Evolutionary conservation across 92 coral and sea anemone species (phyloP), one percentile per base, ranked within the genome.

Genomic region (Epizoanthus rinbou): DNA sequence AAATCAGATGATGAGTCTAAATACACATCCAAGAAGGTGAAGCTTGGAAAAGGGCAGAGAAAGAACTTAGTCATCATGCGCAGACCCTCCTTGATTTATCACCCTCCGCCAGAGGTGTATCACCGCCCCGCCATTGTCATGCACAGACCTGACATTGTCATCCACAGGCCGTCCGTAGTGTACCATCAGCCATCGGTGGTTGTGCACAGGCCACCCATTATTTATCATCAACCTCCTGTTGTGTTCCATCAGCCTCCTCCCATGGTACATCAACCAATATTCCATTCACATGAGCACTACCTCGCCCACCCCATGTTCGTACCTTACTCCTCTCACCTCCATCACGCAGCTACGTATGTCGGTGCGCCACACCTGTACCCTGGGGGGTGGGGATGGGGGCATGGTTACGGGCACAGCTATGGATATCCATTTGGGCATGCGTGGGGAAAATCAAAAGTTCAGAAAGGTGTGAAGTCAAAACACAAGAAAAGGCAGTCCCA

Each of bases 221-320:
- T 97, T 16, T 97, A 90, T 76, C 91, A 84, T 73, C 94, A 97
- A 80, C 97, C 99, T 16, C 95, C 98, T 4, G 93, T 97, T 7
- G 97, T 94, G 79, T 85, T 97, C 68, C 99, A 97, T 68, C 98
- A 97, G 45, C 98, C 98, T 8, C 85, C 92, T 8, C 99, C 99
- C 8, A 50, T 90, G 82, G 91, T 94, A 18, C 91, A 90, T 47
- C 98, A 94, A 74, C 95, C 99, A 22, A 86, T 94, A 22, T 57
- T 92, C 21, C 92, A 94, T 75, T 85, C 97, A 13, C 93, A 94
- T 28, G 98, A 97, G 64, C 60, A 85, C 62, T 94, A 97, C 79
- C 76, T 86, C 11, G 87, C 98, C 9, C 95, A 92, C 56, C 90
- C 97, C 15, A 71, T 73, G 60, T 94, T 83, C 74, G 86, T 84